Percentiles rank a stretch among this genome's conserved stretches.
phyloP scores from a whole-genome alignment of 1,140 invertebrate genomes.

The Pteromalus puparum region DNA sequence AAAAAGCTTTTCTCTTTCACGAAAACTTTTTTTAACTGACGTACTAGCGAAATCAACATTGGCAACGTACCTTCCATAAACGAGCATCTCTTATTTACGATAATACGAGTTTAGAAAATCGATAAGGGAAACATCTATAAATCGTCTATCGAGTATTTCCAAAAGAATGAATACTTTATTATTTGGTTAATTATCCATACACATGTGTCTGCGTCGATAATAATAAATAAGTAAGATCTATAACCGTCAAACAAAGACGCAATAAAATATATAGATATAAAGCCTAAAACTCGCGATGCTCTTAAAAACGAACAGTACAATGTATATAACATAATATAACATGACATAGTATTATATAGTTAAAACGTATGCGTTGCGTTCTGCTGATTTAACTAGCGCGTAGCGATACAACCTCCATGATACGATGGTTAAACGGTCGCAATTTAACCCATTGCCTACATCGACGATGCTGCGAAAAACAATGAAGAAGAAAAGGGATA shows the following conservation, averaged over 20 bases:
- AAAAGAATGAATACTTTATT: slow-evolving; percentile 8
- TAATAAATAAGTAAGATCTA: neutral
- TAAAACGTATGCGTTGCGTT: slow-evolving; percentile 42
- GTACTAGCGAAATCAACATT: slow-evolving; percentile 51
- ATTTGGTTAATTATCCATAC: neutral
- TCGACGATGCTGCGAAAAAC: slow-evolving; percentile 51
- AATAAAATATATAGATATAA: neutral
- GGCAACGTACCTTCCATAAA: slow-evolving; percentile 48
- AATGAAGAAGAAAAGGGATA: slow-evolving; percentile 25
- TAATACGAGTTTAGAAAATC: neutral
- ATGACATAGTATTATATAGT: neutral
- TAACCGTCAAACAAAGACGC: neutral
- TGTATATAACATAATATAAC: too few species aligned
- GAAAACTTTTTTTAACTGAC: slow-evolving; percentile 45
- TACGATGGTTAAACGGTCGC: slow-evolving; percentile 47
- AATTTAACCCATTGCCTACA: slow-evolving; percentile 42
- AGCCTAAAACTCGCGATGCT: neutral
- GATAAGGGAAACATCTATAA: too few species aligned
- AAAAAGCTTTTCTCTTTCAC: slow-evolving; percentile 36
- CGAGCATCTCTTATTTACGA: neutral
- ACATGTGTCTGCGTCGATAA: neutral
- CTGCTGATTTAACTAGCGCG: slow-evolving; percentile 53
- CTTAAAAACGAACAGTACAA: neutral
- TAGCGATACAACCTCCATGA: slow-evolving; percentile 53
- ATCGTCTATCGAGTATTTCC: neutral